Conservation (phyloP, 2,888 invertebrate genomes). For the Heteromurus nitidus region DNA sequence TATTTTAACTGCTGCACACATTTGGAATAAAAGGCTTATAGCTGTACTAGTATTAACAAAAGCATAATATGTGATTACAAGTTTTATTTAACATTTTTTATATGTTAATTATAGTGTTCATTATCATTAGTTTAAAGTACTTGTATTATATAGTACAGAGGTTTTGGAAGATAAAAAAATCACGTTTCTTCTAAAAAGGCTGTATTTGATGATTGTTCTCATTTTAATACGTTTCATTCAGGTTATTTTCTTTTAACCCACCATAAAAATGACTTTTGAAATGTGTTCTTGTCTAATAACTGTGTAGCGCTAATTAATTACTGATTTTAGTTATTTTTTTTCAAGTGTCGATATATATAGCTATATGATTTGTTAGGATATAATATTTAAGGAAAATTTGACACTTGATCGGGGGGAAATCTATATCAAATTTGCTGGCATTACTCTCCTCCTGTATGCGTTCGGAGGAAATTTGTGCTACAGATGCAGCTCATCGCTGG, state of each 20-base stretch:
- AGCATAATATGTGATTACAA: no score
- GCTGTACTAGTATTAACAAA: no score
- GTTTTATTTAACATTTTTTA: no score
- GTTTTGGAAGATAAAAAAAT: conserved; percentile 61
- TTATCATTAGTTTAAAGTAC: conserved; percentile 21
- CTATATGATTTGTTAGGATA: neutral
- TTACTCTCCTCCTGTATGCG: neutral
- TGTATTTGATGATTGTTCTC: conserved; percentile 56
- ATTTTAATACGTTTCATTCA: conserved; percentile 65
- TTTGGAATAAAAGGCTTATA: no score
- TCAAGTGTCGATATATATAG: neutral
- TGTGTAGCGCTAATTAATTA: neutral
- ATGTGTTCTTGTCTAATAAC: neutral
- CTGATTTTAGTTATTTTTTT: neutral
- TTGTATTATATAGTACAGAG: conserved; percentile 28
- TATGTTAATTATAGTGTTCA: no score
- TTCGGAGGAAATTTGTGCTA: conserved; percentile 51
- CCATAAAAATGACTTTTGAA: conserved; percentile 51
- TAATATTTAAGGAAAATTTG: neutral
- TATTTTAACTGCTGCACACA: no score
- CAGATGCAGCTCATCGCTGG: conserved; percentile 72
- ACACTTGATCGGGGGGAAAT: neutral
- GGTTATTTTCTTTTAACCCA: conserved; percentile 53
- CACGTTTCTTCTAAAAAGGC: conserved; percentile 61
- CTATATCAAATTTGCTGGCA: neutral